Conservation (phyloP, 2,888 invertebrate genomes). For the Anthophora plumipes region DNA sequence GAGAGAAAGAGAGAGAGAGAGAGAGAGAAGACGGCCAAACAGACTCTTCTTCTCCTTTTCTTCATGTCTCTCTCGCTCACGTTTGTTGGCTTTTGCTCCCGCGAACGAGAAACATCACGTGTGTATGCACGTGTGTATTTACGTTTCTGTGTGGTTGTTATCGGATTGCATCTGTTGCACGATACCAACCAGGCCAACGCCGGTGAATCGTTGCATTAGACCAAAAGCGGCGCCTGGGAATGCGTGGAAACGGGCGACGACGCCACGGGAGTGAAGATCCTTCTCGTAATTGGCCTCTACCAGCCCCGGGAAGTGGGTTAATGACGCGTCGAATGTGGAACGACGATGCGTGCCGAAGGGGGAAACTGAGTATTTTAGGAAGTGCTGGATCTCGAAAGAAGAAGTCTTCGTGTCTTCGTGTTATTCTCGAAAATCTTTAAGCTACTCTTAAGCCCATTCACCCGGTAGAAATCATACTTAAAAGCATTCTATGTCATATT, state of each 20-base stretch:
- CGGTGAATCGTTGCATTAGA: conserved; percentile 23
- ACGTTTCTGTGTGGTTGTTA: conserved; percentile 43
- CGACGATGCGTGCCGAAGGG: neutral
- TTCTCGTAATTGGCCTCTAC: conserved; percentile 10
- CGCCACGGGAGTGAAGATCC: conserved; percentile 4
- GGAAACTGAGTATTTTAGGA: neutral
- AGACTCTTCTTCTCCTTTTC: conserved; percentile 31
- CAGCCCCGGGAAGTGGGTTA: conserved; percentile 13
- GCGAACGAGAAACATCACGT: conserved; percentile 18
- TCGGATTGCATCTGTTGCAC: conserved; percentile 56
- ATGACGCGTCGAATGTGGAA: conserved; percentile 23
- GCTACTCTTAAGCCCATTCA: too few species aligned
- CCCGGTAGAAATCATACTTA: too few species aligned
- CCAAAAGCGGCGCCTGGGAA: conserved; percentile 16
- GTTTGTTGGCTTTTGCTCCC: too few species aligned
- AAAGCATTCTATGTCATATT: too few species aligned
- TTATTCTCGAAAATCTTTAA: too few species aligned
- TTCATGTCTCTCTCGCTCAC: neutral
- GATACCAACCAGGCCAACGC: conserved; percentile 36
- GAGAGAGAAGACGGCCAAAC: conserved; percentile 49
- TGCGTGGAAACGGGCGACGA: conserved; percentile 10
- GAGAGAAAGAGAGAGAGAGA: conserved; percentile 41
- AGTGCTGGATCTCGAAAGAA: too few species aligned
- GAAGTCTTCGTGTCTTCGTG: too few species aligned
- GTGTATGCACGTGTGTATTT: conserved; percentile 10